Base-by-base conservation (phyloP, 2,797 vertebrate species). In the Anguilla obscura region DNA sequence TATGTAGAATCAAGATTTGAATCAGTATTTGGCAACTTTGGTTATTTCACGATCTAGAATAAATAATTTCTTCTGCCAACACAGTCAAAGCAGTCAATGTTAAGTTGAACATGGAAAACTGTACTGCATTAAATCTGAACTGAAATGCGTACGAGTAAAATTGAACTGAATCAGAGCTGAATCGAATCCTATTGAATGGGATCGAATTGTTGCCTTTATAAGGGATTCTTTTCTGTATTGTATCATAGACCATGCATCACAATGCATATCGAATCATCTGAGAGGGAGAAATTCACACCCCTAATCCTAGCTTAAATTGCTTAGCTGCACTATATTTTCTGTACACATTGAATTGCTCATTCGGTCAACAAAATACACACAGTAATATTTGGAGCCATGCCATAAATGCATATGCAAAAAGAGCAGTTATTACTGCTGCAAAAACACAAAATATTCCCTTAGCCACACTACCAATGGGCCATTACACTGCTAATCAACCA, bases 381-480 rank as follows among this genome's bases (percentile, higher is more conserved):
- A 21, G 45, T 50, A 24, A 83, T 45, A 48, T 56, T 24, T 84
- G 82, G 24, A 12, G n/a, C n/a, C n/a, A n/a, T n/a, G 90, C 93
- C 92, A 94, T 90, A 93, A 90, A 92, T 91, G 74, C 74, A 3
- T 8, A 84, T 21, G 24, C 52, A n/a, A 84, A 56, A 84, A 24
- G 9, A 21, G 24, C 82, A 27, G 48, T 27, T 84, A 27, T 2
- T 24, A 52, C 24, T 12, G 18, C n/a, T 3, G 10, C 3, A 52
- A 54, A 0, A 45, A 54, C 24, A 30, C 82, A n/a, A n/a, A 27
- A 54, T 1, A 56, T 21, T 56, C 52, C 18, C 7, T 45, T 50
- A 6, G 16, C 79, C 6, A 48, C 3, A 56, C 24, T 14, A 21
- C 48, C 50, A 21, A 16, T 54, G 24, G 52, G 8, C 21, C 82